Conservation (phyloP, 2,888 invertebrate species). For the Silvanus unidentatus region DNA sequence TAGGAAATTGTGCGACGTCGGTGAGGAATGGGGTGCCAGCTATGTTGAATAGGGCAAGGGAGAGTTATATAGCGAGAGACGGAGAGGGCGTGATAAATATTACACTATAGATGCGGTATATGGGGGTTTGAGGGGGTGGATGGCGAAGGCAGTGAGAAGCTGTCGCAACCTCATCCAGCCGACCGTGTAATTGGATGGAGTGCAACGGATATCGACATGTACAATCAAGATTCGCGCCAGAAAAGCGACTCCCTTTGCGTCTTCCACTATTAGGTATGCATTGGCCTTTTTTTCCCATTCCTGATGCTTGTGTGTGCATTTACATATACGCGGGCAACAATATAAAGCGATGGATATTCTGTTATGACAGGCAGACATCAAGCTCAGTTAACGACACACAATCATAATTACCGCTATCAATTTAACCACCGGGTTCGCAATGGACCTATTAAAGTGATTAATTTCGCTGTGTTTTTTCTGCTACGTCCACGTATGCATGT, state of each 20-base stretch:
- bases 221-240: too few relatives aligned
- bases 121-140: conserved; percentile 38
- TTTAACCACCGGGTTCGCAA: conserved; percentile 35
- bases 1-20: conserved; percentile 11
- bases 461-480: conserved; percentile 38
- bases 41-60: conserved; percentile 24
- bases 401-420: conserved; percentile 44
- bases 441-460: conserved; percentile 44
- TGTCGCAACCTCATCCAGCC: conserved; percentile 44
- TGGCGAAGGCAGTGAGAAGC: conserved; percentile 41
- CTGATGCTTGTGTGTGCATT: conserved; percentile 22
- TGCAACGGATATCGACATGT: conserved; percentile 37
- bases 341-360: conserved; percentile 29
- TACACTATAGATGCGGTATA: conserved; percentile 36
- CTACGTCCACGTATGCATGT: conserved; percentile 17
- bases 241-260: too few relatives aligned
- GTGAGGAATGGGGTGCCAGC: conserved; percentile 31
- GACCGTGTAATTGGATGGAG: conserved; percentile 46
- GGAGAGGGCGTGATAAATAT: conserved; percentile 40
- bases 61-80: conserved; percentile 15
- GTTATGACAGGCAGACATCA: conserved; percentile 37
- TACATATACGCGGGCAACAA: too few relatives aligned
- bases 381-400: conserved; percentile 40
- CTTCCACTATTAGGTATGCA: too few relatives aligned
- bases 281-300: not conserved